Conservation (phyloP, 2,888 invertebrate species). For the Neoaliturus tenellus region DNA sequence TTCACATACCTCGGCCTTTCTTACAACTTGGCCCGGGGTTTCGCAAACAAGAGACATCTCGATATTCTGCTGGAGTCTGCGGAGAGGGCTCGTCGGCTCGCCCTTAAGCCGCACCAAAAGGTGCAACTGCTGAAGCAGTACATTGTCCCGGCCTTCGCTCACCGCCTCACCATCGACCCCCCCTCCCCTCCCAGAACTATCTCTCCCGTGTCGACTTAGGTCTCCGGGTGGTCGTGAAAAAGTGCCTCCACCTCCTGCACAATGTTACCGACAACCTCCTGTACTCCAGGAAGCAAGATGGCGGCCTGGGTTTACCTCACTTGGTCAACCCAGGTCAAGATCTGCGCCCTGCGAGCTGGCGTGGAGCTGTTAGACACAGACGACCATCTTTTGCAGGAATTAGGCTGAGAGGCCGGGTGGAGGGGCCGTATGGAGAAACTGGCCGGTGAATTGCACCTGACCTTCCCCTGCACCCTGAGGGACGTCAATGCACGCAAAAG, state of each 20-base stretch:
- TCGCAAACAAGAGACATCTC: too few relatives aligned
- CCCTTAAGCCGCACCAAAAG: conserved; percentile 26
- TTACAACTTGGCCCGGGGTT: too few relatives aligned
- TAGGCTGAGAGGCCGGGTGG: not conserved
- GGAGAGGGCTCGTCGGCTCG: not conserved
- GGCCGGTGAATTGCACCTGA: too few relatives aligned
- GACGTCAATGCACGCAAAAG: not conserved
- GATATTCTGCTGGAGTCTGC: too few relatives aligned
- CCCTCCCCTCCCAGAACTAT: too few relatives aligned
- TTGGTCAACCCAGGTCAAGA: conserved; percentile 66
- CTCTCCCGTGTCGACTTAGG: too few relatives aligned
- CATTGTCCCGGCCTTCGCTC: conserved; percentile 33
- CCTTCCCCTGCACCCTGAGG: not conserved
- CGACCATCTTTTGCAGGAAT: not conserved
- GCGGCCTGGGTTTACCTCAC: too few relatives aligned
- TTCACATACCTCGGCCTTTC: conserved; percentile 9
- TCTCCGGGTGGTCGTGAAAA: not conserved
- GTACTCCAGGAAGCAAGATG: too few relatives aligned
- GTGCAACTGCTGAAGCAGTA: too few relatives aligned
- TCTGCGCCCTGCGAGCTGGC: conserved; percentile 58
- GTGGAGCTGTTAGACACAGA: conserved; percentile 56
- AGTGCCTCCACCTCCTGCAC: conserved; percentile 66
- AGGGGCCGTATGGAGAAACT: too few relatives aligned
- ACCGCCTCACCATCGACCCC: conserved; percentile 41
- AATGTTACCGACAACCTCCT: conserved; percentile 60